These are phyloP conservation scores for Zoanthus gigantus DNA, from an alignment of 92 coral and sea anemone genomes.

Conservation along the genomic window DNA sequence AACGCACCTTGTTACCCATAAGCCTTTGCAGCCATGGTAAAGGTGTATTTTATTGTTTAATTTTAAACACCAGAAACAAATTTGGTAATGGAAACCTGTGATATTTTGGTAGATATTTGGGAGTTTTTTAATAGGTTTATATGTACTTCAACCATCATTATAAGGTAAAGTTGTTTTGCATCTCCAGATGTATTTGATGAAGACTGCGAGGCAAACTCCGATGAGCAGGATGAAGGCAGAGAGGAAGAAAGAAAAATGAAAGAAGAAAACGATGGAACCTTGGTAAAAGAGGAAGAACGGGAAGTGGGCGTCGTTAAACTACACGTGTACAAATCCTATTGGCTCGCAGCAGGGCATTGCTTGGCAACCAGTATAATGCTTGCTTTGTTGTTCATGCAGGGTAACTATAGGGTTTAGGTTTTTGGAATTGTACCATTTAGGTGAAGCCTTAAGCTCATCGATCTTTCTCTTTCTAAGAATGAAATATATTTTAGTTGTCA, in stretches of 20 bases:
- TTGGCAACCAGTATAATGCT: constrained; percentile 89
- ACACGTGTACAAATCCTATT: constrained; percentile 95
- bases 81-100: too few relatives aligned
- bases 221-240: constrained; percentile 5
- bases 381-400: constrained; percentile 93
- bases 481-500: background rate
- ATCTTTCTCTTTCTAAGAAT: too few relatives aligned
- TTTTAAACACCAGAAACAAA: too few relatives aligned
- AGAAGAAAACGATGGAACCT: constrained; percentile 65
- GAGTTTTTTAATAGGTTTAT: too few relatives aligned
- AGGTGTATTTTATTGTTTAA: too few relatives aligned
- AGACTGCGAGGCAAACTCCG: constrained; percentile 29
- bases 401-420: constrained; percentile 39
- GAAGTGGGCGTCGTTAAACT: constrained; percentile 98
- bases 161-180: background rate
- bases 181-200: constrained; percentile 33
- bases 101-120: too few relatives aligned
- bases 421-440: too few relatives aligned
- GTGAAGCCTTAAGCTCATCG: too few relatives aligned
- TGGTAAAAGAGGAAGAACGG: constrained; percentile 91
- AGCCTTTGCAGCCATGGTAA: too few relatives aligned
- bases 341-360: constrained; percentile 96
- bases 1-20: too few relatives aligned
- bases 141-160: too few relatives aligned
- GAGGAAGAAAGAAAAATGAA: constrained; percentile 51